Conservation (phyloP, 2,888 invertebrate genomes). For the Parnassius mnemosyne region DNA sequence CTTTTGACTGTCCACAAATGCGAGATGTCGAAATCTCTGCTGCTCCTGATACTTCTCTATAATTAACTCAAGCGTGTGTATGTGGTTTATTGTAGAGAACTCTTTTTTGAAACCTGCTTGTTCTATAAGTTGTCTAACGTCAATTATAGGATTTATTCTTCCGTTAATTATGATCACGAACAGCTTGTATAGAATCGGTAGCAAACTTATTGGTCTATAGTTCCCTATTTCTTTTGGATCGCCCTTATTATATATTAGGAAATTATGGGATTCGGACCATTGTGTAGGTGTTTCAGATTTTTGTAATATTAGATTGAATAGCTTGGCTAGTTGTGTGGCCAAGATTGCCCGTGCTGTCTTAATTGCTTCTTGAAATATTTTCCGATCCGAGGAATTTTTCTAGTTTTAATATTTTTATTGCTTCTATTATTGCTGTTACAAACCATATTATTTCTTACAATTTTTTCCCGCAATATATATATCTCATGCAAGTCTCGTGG, state of each 20-base stretch:
- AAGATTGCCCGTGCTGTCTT: slow-evolving; percentile 15
- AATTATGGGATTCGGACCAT: no score
- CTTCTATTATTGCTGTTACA: slow-evolving; percentile 14
- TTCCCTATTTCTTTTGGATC: slow-evolving; percentile 26
- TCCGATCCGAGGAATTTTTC: slow-evolving; percentile 26
- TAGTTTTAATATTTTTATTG: slow-evolving; percentile 20
- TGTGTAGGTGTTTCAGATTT: slow-evolving; percentile 24
- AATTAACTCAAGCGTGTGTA: slow-evolving; percentile 26
- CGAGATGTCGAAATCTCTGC: slow-evolving; percentile 24
- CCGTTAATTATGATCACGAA: slow-evolving; percentile 23
- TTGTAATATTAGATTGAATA: slow-evolving; percentile 28
- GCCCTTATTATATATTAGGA: slow-evolving; percentile 9
- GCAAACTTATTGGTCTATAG: slow-evolving; percentile 26
- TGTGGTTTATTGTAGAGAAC: slow-evolving; percentile 27
- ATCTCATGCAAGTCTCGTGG: no score
- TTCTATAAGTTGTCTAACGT: slow-evolving; percentile 29
- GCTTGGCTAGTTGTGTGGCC: slow-evolving; percentile 12
- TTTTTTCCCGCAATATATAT: no score
- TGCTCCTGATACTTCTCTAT: slow-evolving; percentile 31
- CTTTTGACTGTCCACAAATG: slow-evolving; percentile 25
- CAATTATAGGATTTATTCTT: slow-evolving; percentile 17
- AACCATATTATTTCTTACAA: no score
- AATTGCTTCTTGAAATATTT: slow-evolving; percentile 22
- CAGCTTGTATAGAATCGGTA: slow-evolving; percentile 29
- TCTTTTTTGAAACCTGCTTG: slow-evolving; percentile 22